A percentile compares a stretch with the other conserved stretches of the same genome.
Evolutionary conservation across 2,113 vertebrate genomes (phyloP).

Genomic region (Bubo blakistoni): DNA sequence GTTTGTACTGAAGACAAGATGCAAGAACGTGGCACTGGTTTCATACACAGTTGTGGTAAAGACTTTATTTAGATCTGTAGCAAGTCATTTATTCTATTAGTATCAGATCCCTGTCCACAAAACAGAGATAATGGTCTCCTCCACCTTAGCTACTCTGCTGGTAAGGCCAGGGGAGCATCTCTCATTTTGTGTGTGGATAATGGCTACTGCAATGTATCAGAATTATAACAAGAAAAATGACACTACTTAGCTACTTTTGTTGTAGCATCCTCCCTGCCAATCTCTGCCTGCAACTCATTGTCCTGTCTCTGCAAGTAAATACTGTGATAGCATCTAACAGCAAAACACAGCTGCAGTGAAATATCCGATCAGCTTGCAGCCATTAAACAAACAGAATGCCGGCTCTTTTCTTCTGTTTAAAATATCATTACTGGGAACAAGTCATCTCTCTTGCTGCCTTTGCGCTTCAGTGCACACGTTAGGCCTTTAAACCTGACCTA

Average conservation of each 20-base stretch:
- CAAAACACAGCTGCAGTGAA: slow-evolving; percentile 14
- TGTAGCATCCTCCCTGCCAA: not conserved
- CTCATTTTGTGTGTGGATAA: not conserved
- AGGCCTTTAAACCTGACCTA: slow-evolving; percentile 31
- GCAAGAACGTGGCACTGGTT: not conserved
- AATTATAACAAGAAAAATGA: slow-evolving; percentile 6
- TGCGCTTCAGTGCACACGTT: not conserved
- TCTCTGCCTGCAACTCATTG: not conserved
- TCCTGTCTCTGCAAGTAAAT: not conserved
- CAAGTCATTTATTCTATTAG: not conserved
- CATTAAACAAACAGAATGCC: slow-evolving; percentile 28
- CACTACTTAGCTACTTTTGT: not conserved
- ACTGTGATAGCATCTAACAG: not conserved
- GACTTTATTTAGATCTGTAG: not conserved
- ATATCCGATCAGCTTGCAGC: not conserved
- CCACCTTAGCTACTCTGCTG: not conserved
- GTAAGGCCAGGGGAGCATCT: not conserved
- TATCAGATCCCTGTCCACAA: not conserved
- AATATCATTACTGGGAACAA: slow-evolving; percentile 10
- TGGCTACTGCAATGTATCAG: not conserved
- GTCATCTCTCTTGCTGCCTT: not conserved
- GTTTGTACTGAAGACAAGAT: not conserved
- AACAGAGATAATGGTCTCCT: not conserved
- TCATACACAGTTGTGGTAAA: not conserved
- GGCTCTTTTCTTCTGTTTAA: slow-evolving; percentile 10